Evolutionary conservation across 2,888 invertebrate species (phyloP).

Genomic region (Lycaena phlaeas): DNA sequence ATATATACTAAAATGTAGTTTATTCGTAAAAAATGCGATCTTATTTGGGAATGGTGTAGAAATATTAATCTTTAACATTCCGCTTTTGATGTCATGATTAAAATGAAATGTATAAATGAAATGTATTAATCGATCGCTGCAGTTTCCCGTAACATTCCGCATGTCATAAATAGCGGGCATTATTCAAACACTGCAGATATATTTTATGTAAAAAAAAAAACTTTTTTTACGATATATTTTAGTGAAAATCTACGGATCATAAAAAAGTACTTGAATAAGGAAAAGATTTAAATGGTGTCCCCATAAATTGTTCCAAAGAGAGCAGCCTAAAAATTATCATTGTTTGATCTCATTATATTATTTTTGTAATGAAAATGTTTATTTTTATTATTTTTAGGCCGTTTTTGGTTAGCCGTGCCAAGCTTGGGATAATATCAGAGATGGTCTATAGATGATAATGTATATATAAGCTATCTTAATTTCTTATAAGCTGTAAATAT

Average conservation of each 20-base stretch:
- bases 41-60: neutral
- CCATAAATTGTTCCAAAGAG: constrained; percentile 67
- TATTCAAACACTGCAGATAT: neutral
- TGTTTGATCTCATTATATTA: constrained; percentile 71
- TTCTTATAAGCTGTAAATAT: neutral
- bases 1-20: neutral
- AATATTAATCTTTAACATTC: constrained; percentile 29
- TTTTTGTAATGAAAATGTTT: constrained; percentile 60
- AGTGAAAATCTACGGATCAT: constrained; percentile 14
- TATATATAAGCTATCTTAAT: constrained; percentile 6
- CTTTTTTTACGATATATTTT: neutral
- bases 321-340: constrained; percentile 70
- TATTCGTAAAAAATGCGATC: constrained; percentile 2
- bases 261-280: constrained; percentile 8
- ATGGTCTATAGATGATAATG: constrained; percentile 35
- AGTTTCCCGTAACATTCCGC: neutral
- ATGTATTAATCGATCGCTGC: neutral
- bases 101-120: neutral
- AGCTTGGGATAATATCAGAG: constrained; percentile 32
- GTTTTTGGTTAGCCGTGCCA: constrained; percentile 45
- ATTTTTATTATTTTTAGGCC: constrained; percentile 38
- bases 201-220: neutral
- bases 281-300: constrained; percentile 14
- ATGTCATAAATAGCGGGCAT: neutral
- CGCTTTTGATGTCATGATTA: constrained; percentile 51